Conservation (phyloP, 2,797 vertebrate genomes). For the Pelochelys cantorii region DNA sequence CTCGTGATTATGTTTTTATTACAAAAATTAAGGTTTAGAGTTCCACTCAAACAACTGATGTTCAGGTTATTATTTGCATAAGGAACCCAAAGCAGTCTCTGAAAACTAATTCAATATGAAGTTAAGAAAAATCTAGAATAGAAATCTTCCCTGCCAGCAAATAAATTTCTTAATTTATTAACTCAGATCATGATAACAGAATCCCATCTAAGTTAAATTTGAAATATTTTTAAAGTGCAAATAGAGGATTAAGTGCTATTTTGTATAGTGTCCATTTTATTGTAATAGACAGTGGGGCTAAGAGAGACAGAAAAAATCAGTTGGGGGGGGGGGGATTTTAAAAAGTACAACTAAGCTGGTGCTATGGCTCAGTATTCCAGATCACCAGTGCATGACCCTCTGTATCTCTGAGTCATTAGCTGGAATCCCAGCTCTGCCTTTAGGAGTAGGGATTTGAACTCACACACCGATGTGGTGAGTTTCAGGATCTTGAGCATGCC, state of each 20-base stretch:
- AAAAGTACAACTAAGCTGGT: conserved; percentile 65
- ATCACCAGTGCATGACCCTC: conserved; percentile 79
- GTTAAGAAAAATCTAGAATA: neutral
- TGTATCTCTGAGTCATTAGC: conserved; percentile 81
- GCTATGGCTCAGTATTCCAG: conserved; percentile 73
- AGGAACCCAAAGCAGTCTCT: neutral
- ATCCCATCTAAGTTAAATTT: neutral
- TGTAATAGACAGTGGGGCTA: neutral
- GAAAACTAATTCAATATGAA: neutral
- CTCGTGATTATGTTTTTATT: no score
- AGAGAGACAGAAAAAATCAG: neutral
- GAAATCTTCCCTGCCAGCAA: neutral
- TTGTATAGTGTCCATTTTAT: conserved; percentile 36
- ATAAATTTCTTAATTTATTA: neutral
- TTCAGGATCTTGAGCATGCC: conserved; percentile 66
- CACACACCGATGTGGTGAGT: conserved; percentile 55
- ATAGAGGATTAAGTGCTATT: conserved; percentile 19
- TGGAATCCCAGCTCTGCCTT: conserved; percentile 77
- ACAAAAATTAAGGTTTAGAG: no score
- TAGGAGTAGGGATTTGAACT: conserved; percentile 79
- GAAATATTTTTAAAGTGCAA: neutral
- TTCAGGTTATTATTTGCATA: neutral
- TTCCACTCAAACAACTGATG: neutral
- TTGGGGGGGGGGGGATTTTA: neutral
- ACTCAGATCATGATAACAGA: fast-evolving